These are phyloP conservation scores for Latrodectus elegans DNA, from an alignment of 2,888 invertebrate genomes.

Conservation along the genomic window DNA sequence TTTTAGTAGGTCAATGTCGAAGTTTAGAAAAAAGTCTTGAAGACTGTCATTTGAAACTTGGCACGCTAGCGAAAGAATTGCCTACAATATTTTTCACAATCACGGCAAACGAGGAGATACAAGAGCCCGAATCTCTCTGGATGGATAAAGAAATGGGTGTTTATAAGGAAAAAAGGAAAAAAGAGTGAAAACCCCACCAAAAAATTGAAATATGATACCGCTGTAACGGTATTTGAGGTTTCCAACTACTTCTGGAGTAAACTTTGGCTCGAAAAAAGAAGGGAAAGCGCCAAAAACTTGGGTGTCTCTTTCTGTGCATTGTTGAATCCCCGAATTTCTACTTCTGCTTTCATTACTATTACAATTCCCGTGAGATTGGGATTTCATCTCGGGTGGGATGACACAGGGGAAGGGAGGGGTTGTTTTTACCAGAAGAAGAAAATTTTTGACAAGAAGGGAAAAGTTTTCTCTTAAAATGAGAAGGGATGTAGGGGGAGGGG, in stretches of 20 bases:
- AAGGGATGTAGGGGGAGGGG: not conserved
- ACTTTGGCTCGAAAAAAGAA: not conserved
- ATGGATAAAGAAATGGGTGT: conserved; percentile 5
- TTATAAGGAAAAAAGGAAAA: not conserved
- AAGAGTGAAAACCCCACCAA: not conserved
- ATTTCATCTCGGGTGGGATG: conserved; percentile 6
- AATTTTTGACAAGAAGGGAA: conserved; percentile 23
- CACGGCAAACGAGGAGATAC: conserved; percentile 2
- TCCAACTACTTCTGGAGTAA: conserved; percentile 9
- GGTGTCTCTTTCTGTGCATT: not conserved
- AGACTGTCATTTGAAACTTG: conserved; percentile 21
- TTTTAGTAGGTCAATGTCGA: conserved; percentile 66
- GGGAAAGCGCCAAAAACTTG: not conserved
- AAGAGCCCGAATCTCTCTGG: not conserved
- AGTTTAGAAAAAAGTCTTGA: not conserved
- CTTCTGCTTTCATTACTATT: conserved; percentile 57
- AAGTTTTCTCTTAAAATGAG: conserved; percentile 1
- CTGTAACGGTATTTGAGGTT: not conserved
- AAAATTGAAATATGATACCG: conserved; percentile 15
- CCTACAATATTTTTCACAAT: not conserved
- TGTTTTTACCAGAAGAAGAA: conserved; percentile 3
- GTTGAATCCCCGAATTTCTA: conserved; percentile 4
- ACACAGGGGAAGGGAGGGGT: not conserved
- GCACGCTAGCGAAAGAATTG: conserved; percentile 7
- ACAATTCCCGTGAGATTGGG: conserved; percentile 65